Evolutionary conservation across 2,113 vertebrate species (phyloP).

Genomic region (Podilymbus podiceps): DNA sequence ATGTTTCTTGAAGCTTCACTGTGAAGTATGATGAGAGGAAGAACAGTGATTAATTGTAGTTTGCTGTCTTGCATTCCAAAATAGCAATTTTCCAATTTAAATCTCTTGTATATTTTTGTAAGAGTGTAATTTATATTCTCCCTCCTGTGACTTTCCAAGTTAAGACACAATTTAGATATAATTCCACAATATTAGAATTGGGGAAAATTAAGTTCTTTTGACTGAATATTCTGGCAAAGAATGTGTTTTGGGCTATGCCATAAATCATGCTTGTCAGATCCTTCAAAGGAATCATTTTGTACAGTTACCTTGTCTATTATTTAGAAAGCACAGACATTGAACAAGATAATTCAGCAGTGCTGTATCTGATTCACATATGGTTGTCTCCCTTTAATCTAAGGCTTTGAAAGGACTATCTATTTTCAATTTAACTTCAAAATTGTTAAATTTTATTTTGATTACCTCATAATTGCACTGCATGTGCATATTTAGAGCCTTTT

Average conservation of each 20-base stretch:
- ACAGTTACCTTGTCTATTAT: slow-evolving; percentile 74
- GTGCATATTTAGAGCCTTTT: slow-evolving; percentile 50
- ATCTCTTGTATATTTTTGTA: slow-evolving; percentile 56
- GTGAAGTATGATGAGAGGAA: slow-evolving; percentile 39
- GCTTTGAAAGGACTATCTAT: slow-evolving; percentile 69
- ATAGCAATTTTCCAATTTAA: slow-evolving; percentile 77
- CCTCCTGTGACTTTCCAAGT: slow-evolving; percentile 58
- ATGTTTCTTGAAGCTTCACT: slow-evolving; percentile 57
- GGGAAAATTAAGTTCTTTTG: slow-evolving; percentile 62
- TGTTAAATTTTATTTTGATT: slow-evolving; percentile 73
- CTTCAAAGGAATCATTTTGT: slow-evolving; percentile 70
- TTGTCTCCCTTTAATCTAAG: slow-evolving; percentile 66
- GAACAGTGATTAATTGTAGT: slow-evolving; percentile 73
- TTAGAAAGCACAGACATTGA: slow-evolving; percentile 67
- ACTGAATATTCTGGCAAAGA: slow-evolving; percentile 68
- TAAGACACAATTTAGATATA: slow-evolving; percentile 68
- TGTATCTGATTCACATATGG: slow-evolving; percentile 69
- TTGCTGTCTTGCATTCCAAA: slow-evolving; percentile 70
- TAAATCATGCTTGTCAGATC: slow-evolving; percentile 78
- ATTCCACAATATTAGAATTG: slow-evolving; percentile 70
- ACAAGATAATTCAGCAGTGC: slow-evolving; percentile 65
- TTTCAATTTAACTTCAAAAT: slow-evolving; percentile 75
- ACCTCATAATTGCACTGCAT: slow-evolving; percentile 63
- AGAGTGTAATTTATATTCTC: slow-evolving; percentile 70
- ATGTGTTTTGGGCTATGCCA: slow-evolving; percentile 63